These are phyloP conservation scores for Polypedilum vanderplanki DNA, from an alignment of 1,140 invertebrate genomes.

Conservation along the genomic window DNA sequence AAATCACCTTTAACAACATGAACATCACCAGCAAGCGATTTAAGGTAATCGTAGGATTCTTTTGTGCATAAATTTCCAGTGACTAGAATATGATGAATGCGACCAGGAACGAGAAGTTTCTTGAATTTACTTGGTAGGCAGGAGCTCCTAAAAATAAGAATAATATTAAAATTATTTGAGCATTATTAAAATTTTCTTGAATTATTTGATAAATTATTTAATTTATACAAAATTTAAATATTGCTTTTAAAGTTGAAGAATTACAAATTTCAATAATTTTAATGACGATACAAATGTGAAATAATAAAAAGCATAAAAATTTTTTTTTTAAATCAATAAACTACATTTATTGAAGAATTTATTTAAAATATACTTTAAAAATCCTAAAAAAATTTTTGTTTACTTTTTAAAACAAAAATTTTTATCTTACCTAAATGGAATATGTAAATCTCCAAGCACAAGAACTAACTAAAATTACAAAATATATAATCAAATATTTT, in stretches of 20 bases:
- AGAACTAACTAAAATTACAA: conserved; percentile 71
- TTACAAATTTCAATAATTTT: too few species aligned
- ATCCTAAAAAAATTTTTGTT: not conserved
- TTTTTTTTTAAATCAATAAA: too few species aligned
- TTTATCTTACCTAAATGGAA: conserved; percentile 78
- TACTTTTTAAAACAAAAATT: too few species aligned
- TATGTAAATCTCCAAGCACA: conserved; percentile 96
- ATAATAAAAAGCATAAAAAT: too few species aligned
- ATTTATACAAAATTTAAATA: too few species aligned
- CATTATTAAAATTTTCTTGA: too few species aligned
- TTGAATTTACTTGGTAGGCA: conserved; percentile 94
- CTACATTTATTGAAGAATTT: too few species aligned
- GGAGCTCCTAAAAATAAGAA: not conserved
- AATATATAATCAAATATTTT: too few species aligned
- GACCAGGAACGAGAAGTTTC: conserved; percentile 91
- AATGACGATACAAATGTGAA: too few species aligned
- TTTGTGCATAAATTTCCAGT: conserved; percentile 97
- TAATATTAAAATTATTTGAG: too few species aligned
- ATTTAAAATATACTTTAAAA: not conserved
- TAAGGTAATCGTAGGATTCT: conserved; percentile 97
- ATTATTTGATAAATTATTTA: too few species aligned
- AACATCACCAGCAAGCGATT: conserved; percentile 95
- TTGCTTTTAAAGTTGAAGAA: too few species aligned
- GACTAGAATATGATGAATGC: conserved; percentile 98
- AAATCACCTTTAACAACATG: conserved; percentile 98